Conservation (phyloP, 2,113 vertebrate species). For the Trematomus loennbergii region DNA sequence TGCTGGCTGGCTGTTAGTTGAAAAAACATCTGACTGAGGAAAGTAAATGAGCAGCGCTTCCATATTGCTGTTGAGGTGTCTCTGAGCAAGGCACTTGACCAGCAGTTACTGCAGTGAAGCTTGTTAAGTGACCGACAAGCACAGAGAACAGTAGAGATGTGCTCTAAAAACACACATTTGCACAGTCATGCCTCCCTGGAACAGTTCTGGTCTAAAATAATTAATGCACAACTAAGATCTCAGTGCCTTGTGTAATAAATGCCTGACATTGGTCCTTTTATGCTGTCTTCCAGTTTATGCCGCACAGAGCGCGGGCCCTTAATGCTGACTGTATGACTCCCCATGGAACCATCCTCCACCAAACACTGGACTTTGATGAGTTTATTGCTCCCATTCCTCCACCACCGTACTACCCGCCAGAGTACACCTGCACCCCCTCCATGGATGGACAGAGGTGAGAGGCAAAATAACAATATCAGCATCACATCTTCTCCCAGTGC, state of each 20-base stretch:
- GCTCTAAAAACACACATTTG: neutral
- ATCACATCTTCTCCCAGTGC: neutral
- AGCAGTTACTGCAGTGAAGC: neutral
- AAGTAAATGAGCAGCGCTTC: neutral
- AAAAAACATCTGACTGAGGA: conserved; percentile 31
- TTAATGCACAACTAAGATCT: neutral
- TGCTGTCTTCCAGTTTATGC: conserved; percentile 90
- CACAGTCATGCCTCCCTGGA: neutral
- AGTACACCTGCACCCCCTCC: conserved; percentile 93
- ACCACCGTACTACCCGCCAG: conserved; percentile 97
- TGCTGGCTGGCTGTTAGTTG: conserved; percentile 33
- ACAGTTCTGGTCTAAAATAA: conserved; percentile 17
- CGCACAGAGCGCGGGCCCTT: conserved; percentile 88
- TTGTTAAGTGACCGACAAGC: neutral
- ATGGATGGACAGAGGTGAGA: conserved; percentile 90
- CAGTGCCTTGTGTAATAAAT: neutral
- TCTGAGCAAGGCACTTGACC: neutral
- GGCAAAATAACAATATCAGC: neutral
- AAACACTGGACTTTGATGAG: conserved; percentile 96
- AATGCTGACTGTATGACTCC: conserved; percentile 93
- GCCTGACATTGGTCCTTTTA: conserved; percentile 12
- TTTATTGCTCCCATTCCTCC: conserved; percentile 96
- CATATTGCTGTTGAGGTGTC: neutral
- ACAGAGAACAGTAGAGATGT: neutral
- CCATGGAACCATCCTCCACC: conserved; percentile 92